Evolutionary conservation across 2,888 invertebrate species (phyloP), one percentile per base, ranked within the genome.

Genomic region (Ophion obscuratus): DNA sequence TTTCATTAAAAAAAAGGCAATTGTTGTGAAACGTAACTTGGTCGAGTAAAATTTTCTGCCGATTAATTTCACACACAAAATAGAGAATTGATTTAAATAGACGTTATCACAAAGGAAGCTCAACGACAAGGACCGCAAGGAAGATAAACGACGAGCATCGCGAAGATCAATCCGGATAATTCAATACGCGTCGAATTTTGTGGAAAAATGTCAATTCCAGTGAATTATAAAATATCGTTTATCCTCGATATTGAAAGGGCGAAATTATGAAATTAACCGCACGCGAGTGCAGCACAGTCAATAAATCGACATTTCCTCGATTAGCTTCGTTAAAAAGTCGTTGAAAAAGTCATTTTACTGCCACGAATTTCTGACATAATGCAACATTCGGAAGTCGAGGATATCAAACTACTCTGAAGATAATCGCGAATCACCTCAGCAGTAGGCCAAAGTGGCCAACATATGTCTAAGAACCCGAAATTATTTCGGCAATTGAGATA

Each of bases 121-220:
- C 40, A 24, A 59, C 57, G 71, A 62, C 44, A n/a, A 24, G 76
- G n/a, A 27, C 77, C 67, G 64, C 78, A 20, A 68, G 79, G 85
- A 85, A 85, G 82, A 85, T 79, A 79, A 82, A 62, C 78, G 61
- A 57, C 85, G 70, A 75, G 36, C 81, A 68, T 11, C 77, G 36
- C 47, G 85, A 82, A 85, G 82, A 85, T 75, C 61, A 83, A 70
- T 81, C 44, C 62, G 31, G 62, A 62, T 40, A 73, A 74, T 68
- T 62, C 17, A 27, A 62, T 74, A 61, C 20, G n/a, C 31, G 59
- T 27, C 3, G 20, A 61, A 73, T 59, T 40, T 5, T 1, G 27
- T 20, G 5, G 20, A 59, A 20, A 20, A 27, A 64, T 53, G 14
- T 17, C 1, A 4, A 53, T 53, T 53, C 14, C 4, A 53, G 53